These are phyloP conservation scores for Pecten maximus DNA, from an alignment of 2,888 invertebrate species.

Conservation along the genomic window DNA sequence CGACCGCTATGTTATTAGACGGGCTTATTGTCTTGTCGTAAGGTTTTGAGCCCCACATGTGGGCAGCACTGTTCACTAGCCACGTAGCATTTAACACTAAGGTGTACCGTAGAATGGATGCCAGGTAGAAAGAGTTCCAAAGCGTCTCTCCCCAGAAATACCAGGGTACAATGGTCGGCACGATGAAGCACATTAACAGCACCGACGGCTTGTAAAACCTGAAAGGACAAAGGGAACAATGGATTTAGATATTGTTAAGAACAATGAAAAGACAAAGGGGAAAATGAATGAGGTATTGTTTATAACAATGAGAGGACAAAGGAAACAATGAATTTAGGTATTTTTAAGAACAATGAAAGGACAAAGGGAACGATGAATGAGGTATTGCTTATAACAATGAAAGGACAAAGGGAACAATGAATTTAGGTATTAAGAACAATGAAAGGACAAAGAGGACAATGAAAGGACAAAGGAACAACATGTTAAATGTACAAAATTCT, in stretches of 20 bases:
- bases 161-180: conserved; percentile 92
- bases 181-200: conserved; percentile 89
- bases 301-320: no score
- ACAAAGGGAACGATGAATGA: no score
- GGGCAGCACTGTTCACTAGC: conserved; percentile 97
- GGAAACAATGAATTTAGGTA: no score
- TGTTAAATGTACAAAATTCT: no score
- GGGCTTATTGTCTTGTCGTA: conserved; percentile 93
- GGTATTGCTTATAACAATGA: no score
- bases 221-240: conserved; percentile 72
- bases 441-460: no score
- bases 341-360: no score
- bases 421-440: no score
- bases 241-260: neutral
- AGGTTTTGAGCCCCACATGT: conserved; percentile 95
- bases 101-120: conserved; percentile 91
- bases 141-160: conserved; percentile 92
- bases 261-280: no score
- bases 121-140: conserved; percentile 91
- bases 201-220: conserved; percentile 90
- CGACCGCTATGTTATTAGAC: conserved; percentile 89
- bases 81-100: conserved; percentile 94
- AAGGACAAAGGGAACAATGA: no score
- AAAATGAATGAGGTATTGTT: no score
- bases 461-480: no score